phyloP scores from a whole-genome alignment of 2,113 vertebrate genomes.

The Indicator indicator region DNA sequence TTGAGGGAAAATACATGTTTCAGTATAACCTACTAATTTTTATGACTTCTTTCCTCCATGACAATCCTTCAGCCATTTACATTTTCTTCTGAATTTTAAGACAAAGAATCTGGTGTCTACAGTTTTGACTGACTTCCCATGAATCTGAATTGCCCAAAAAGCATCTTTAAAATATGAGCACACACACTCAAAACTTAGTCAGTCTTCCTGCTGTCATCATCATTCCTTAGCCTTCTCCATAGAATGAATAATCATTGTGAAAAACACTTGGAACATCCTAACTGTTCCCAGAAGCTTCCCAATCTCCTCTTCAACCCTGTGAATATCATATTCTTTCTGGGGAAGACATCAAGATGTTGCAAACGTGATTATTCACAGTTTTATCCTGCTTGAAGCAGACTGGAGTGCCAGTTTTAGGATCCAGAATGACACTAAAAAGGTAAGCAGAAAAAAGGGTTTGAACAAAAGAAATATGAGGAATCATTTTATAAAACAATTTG shows the following conservation, averaged over 20 bases:
- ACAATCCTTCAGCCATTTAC: neutral
- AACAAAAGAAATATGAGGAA: neutral
- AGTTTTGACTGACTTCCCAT: neutral
- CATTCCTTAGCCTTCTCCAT: neutral
- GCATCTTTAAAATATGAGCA: neutral
- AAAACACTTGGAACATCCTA: neutral
- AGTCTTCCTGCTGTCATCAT: neutral
- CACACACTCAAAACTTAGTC: neutral
- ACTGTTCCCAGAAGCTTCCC: neutral
- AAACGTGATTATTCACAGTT: neutral
- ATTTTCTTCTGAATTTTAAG: neutral
- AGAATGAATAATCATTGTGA: neutral
- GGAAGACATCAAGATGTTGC: neutral
- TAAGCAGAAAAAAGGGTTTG: neutral
- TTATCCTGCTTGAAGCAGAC: neutral
- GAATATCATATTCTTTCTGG: neutral
- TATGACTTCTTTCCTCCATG: neutral
- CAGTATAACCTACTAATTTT: neutral
- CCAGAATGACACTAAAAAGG: neutral
- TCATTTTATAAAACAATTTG: neutral
- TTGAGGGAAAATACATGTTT: neutral
- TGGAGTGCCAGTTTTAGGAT: neutral
- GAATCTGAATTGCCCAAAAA: neutral
- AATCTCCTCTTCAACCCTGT: neutral
- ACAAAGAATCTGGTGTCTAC: neutral